Percentiles rank a stretch among this genome's conserved stretches.
phyloP scores from a whole-genome alignment of 2,888 invertebrate genomes.

The Seira musarum region DNA sequence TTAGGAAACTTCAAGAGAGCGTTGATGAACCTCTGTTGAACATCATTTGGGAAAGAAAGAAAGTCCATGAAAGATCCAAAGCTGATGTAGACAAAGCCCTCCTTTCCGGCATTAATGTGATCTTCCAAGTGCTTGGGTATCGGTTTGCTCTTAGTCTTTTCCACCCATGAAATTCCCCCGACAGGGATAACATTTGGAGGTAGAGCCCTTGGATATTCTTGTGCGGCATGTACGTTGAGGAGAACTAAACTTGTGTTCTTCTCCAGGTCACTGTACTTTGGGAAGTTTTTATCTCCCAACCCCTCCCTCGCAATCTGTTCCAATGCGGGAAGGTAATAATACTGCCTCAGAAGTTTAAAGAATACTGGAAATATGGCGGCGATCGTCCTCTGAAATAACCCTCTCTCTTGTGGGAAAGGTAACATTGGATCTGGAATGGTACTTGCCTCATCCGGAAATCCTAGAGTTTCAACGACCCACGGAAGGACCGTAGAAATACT shows the following conservation, averaged over 20 bases:
- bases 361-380: constrained; percentile 34
- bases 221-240: constrained; percentile 59
- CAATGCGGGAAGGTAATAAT: constrained; percentile 50
- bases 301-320: constrained; percentile 38
- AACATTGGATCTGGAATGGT: constrained; percentile 28
- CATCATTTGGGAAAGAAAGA: constrained; percentile 24
- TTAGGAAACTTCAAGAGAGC: constrained; percentile 34
- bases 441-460: constrained; percentile 55
- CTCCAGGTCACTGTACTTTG: constrained; percentile 56
- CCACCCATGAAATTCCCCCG: constrained; percentile 55
- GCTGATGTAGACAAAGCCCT: constrained; percentile 57
- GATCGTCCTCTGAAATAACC: constrained; percentile 27
- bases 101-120: constrained; percentile 40
- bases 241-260: constrained; percentile 59
- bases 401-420: constrained; percentile 25
- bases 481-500: constrained; percentile 44
- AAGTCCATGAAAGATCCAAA: constrained; percentile 56
- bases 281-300: constrained; percentile 43
- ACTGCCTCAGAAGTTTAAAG: constrained; percentile 45
- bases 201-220: constrained; percentile 61
- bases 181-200: constrained; percentile 60
- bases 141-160: constrained; percentile 8
- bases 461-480: constrained; percentile 53
- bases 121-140: constrained; percentile 41
- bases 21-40: constrained; percentile 39